These are phyloP conservation scores for Urocyon cinereoargenteus DNA, from an alignment of 2,797 vertebrate genomes.

Conservation along the genomic window DNA sequence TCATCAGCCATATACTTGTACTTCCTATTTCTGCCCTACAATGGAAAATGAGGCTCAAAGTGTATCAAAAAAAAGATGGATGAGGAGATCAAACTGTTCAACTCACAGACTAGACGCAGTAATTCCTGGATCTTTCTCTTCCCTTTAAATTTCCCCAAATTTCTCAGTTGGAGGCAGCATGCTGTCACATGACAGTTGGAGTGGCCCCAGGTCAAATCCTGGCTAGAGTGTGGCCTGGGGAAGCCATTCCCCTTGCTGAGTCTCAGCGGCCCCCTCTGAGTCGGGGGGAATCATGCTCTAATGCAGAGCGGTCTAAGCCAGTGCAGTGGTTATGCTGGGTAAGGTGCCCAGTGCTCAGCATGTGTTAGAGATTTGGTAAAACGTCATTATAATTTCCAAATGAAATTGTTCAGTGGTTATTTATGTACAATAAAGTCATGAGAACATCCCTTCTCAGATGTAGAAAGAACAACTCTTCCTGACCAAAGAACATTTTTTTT, in stretches of 20 bases:
- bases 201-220: neutral
- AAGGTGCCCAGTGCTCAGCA: neutral
- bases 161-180: neutral
- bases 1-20: neutral
- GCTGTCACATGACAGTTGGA: neutral
- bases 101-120: neutral
- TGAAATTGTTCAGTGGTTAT: neutral
- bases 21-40: neutral
- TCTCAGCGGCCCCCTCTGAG: neutral
- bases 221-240: neutral
- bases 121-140: neutral
- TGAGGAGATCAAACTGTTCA: neutral
- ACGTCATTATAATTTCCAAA: neutral
- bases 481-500: neutral
- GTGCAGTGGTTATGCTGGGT: neutral
- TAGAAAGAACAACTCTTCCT: conserved; percentile 3
- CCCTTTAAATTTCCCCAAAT: neutral
- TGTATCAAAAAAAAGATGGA: neutral
- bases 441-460: neutral
- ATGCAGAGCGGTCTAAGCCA: neutral
- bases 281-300: too few species aligned
- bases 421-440: neutral
- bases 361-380: neutral
- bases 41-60: neutral
- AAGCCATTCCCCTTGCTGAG: neutral